Percentiles rank a stretch among this genome's conserved stretches.
Evolutionary conservation across 2,113 vertebrate species (phyloP).

Genomic region (Paracanthobrama guichenoti): DNA sequence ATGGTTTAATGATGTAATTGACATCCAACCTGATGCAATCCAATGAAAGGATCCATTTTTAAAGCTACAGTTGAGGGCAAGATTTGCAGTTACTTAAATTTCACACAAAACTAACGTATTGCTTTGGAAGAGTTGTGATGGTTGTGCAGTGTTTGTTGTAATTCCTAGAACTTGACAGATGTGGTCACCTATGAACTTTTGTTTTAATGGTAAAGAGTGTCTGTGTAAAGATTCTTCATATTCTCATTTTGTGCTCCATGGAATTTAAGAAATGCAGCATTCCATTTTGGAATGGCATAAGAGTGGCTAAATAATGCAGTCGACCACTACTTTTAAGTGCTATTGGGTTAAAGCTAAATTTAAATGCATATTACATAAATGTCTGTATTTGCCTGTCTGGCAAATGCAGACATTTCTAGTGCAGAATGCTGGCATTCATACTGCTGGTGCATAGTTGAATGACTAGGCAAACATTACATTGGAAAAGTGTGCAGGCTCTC

Average conservation of each 20-base stretch:
- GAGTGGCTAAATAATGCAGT: too few relatives aligned
- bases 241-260: neutral
- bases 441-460: conserved; percentile 17
- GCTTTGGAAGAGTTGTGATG: neutral
- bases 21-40: neutral
- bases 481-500: neutral
- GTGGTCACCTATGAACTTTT: neutral
- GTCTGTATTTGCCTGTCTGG: neutral
- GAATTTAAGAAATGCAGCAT: neutral
- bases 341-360: neutral
- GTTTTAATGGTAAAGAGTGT: neutral
- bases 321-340: neutral
- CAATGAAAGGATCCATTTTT: neutral
- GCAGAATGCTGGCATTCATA: conserved; percentile 22
- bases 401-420: neutral
- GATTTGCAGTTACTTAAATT: neutral
- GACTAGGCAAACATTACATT: conserved; percentile 7
- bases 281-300: neutral
- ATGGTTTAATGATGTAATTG: neutral
- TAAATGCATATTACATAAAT: neutral
- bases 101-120: neutral
- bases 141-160: neutral
- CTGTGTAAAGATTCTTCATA: neutral
- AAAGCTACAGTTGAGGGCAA: neutral
- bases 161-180: neutral